Base-by-base conservation (phyloP, 2,797 vertebrate genomes). In the Gadopsis marmoratus region DNA sequence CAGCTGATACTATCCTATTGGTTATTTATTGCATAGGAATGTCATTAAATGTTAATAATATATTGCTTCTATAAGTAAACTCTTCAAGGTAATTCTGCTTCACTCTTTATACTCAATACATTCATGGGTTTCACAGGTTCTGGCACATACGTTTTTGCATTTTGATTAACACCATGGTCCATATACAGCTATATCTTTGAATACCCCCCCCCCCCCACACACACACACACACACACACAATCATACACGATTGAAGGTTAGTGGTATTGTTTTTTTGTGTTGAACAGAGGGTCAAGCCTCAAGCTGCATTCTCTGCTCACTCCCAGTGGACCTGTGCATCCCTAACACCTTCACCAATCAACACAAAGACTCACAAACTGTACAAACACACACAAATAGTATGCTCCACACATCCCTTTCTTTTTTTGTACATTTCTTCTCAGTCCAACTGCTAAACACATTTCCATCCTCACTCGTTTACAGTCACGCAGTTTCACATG, bases 221-320 rank as follows among this genome's bases (percentile, higher is more conserved):
- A 66, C 56, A 76, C 37, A 37, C 26, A 54, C 29, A 78, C 55
- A 62, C 14, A 67, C 56, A 76, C 37, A 64, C 8, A 64, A 39
- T 69, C 41, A 68, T 53, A 78, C 13, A 75, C 33, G 74, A 26
- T 2, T 79, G 33, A 84, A 84, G 59, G 71, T 81, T 79, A 89
- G 83, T 62, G 29, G 51, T 50, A n/a, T 83, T 85, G 66, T 88
- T 76, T 90, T 76, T 90, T 66, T 79, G 85, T 91, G 90, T 91
- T 88, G 92, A 92, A 91, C 92, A 94, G 94, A 95, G 94, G 95
- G 95, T 92, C 79, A 91, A 97, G 96, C 96, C 96, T 96, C 95
- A 96, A 97, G 96, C 98, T 99, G 98, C 98, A 97, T 91, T 93
- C 97, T 96, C 89, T 96, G 97, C 98, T 97, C 95, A 98, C 97